Conservation (phyloP, 2,113 vertebrate genomes). For the Onychorhynchus coronatus region DNA sequence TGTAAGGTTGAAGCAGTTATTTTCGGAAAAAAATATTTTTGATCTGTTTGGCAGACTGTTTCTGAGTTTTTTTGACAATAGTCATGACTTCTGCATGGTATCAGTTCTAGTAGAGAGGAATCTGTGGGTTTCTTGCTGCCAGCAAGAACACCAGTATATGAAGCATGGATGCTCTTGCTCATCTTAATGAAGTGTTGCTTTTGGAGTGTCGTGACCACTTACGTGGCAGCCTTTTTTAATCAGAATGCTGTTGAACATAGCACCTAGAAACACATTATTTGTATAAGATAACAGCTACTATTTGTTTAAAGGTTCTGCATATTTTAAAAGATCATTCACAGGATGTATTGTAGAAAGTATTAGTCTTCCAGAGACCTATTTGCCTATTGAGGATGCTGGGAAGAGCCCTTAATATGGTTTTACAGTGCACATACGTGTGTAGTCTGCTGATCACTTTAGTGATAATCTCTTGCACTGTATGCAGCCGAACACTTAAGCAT, state of each 20-base stretch:
- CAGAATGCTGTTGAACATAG: neutral
- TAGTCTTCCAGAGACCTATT: neutral
- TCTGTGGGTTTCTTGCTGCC: neutral
- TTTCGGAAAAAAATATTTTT: neutral
- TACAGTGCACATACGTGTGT: accelerated
- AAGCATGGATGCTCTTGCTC: neutral
- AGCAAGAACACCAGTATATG: neutral
- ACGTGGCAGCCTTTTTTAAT: neutral
- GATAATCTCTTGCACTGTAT: neutral
- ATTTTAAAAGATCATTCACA: neutral
- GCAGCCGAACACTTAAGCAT: neutral
- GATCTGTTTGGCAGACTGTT: neutral
- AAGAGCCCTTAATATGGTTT: neutral
- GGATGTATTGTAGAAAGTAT: neutral
- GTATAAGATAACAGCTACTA: neutral
- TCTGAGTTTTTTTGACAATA: neutral
- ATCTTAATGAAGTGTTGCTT: neutral
- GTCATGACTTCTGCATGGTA: neutral
- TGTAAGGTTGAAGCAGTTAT: neutral
- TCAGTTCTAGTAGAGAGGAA: neutral
- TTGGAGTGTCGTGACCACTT: neutral
- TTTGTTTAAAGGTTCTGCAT: neutral
- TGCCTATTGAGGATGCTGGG: neutral
- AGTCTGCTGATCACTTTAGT: neutral
- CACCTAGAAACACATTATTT: neutral